These are phyloP conservation scores for Thamnophis sirtalis DNA, from an alignment of 2,113 vertebrate species.

Conservation along the genomic window DNA sequence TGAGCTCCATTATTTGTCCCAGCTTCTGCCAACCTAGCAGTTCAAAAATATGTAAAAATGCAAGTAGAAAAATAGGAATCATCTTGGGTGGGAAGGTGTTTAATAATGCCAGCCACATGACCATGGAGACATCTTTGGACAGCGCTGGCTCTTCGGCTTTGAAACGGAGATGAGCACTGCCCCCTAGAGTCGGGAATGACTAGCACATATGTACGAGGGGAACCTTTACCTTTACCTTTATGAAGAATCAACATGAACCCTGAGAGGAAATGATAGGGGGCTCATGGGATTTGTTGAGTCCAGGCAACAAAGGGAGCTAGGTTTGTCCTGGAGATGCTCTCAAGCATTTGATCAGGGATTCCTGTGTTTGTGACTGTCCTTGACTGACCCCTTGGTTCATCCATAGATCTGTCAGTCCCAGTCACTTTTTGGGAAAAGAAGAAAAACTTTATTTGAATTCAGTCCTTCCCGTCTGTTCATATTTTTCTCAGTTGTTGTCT, in stretches of 20 bases:
- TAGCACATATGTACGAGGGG: no score
- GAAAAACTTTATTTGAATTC: not conserved
- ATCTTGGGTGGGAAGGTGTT: no score
- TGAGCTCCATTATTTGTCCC: no score
- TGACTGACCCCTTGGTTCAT: not conserved
- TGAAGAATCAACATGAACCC: not conserved
- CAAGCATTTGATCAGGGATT: not conserved
- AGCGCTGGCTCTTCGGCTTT: no score
- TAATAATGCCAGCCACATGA: no score
- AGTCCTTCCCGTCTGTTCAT: not conserved
- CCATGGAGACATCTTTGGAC: no score
- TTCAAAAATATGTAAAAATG: no score
- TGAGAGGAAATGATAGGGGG: not conserved
- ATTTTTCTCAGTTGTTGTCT: not conserved
- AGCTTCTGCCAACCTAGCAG: no score
- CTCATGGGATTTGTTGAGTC: not conserved
- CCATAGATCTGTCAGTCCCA: not conserved
- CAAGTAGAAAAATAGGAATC: no score
- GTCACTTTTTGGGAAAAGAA: not conserved
- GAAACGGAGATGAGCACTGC: no score
- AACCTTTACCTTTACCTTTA: no score
- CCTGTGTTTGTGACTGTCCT: not conserved
- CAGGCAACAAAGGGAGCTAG: not conserved
- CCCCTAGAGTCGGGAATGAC: no score
- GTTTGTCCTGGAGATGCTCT: not conserved